phyloP scores from a whole-genome alignment of 2,797 vertebrate species.

The Serranus cabrilla region DNA sequence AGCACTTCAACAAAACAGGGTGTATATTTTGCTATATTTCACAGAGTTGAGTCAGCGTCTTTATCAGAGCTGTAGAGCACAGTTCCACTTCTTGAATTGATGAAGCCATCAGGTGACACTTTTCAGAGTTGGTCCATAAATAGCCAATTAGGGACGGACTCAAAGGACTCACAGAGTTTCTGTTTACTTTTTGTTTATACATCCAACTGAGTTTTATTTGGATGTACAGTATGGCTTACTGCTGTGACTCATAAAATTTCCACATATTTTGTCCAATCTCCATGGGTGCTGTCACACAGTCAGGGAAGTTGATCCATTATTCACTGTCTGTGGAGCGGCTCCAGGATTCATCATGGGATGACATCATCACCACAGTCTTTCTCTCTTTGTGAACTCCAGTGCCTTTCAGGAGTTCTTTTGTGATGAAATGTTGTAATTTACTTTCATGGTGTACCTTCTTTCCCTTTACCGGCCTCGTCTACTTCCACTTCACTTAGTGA shows the following conservation, averaged over 20 bases:
- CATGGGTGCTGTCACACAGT: constrained; percentile 26
- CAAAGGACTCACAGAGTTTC: not conserved
- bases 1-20: not conserved
- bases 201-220: constrained; percentile 22
- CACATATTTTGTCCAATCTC: constrained; percentile 8
- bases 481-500: constrained; percentile 67
- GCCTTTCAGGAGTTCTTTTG: constrained; percentile 64
- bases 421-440: constrained; percentile 73
- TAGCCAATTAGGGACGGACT: not conserved
- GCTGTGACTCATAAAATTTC: constrained; percentile 1
- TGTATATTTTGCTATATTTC: not conserved
- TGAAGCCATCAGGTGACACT: not conserved
- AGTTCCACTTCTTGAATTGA: not conserved
- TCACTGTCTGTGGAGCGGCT: constrained; percentile 40
- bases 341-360: constrained; percentile 43
- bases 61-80: not conserved
- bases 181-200: constrained; percentile 3
- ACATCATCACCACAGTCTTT: constrained; percentile 40
- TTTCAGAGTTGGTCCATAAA: not conserved
- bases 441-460: constrained; percentile 51
- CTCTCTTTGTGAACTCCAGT: constrained; percentile 41
- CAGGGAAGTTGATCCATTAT: constrained; percentile 42
- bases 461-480: constrained; percentile 47
- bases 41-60: not conserved
- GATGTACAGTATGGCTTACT: not conserved